Percentiles rank a stretch among this genome's conserved stretches.
phyloP scores from a whole-genome alignment of 1,140 invertebrate species.

The Brachionus angularis region DNA sequence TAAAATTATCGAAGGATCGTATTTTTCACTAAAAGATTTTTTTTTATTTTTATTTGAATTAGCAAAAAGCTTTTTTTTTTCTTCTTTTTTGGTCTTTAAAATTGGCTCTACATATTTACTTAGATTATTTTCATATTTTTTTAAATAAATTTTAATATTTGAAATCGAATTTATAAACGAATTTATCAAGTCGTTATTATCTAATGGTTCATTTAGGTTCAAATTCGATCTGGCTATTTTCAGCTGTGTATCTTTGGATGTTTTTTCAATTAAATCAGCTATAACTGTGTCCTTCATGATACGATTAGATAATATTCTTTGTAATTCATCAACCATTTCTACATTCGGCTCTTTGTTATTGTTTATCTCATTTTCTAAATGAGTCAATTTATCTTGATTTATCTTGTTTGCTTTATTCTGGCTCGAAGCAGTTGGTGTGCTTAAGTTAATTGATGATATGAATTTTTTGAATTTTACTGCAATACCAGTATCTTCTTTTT shows the following conservation, averaged over 20 bases:
- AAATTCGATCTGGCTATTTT: constrained; percentile 17
- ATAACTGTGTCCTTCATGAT: background rate
- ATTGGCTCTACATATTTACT: background rate
- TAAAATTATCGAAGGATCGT: too few species aligned
- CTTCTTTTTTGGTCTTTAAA: background rate
- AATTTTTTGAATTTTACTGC: background rate
- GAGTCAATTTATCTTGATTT: background rate
- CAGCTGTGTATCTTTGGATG: background rate
- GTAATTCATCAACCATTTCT: too few species aligned
- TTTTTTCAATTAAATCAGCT: background rate
- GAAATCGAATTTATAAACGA: background rate
- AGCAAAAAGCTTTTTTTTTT: background rate
- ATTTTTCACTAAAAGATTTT: too few species aligned
- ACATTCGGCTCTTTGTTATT: constrained; percentile 2
- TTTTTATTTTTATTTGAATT: too few species aligned
- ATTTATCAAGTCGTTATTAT: background rate
- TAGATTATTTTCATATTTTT: constrained; percentile 21
- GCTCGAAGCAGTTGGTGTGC: too few species aligned
- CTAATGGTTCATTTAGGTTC: background rate
- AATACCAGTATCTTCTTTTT: background rate
- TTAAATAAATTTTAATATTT: background rate
- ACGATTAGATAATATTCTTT: constrained; percentile 7
- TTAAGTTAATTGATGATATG: background rate
- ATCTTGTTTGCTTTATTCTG: too few species aligned
- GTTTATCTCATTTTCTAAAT: background rate